A percentile compares a stretch with the other conserved stretches of the same genome.
Conservation (phyloP, 2,113 vertebrate genomes). For the Nothobranchius kuhntae region DNA sequence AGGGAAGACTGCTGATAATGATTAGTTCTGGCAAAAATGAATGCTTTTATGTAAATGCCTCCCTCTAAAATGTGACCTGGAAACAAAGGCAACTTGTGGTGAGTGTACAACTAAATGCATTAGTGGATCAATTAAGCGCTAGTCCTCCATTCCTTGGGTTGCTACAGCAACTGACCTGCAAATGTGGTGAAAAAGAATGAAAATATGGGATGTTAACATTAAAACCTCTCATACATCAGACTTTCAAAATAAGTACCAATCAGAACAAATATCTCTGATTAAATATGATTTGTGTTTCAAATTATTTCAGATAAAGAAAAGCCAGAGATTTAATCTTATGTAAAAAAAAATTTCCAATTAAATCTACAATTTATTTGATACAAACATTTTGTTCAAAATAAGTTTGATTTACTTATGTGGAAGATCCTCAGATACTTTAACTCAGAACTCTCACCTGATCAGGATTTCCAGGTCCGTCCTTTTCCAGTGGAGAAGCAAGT, state of each 20-base stretch:
- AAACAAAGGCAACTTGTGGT: conserved; percentile 95
- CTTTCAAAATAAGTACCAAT: conserved; percentile 33
- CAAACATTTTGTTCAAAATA: too few species aligned
- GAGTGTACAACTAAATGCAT: conserved; percentile 92
- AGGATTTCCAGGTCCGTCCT: too few species aligned
- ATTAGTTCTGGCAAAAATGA: conserved; percentile 88
- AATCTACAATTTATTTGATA: too few species aligned
- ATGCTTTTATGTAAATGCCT: conserved; percentile 96
- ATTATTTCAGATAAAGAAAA: too few species aligned
- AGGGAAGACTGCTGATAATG: conserved; percentile 92
- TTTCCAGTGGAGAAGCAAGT: too few species aligned
- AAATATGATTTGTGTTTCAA: too few species aligned
- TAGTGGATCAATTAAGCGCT: conserved; percentile 99
- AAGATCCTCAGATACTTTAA: too few species aligned
- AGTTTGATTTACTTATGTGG: too few species aligned
- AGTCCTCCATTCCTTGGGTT: conserved; percentile 85
- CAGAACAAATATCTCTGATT: conserved; percentile 25
- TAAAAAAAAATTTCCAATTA: too few species aligned
- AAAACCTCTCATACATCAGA: conserved; percentile 9
- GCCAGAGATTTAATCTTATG: too few species aligned
- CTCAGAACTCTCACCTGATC: too few species aligned
- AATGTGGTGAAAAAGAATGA: conserved; percentile 82
- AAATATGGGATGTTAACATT: conserved; percentile 75
- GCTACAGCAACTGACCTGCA: conserved; percentile 83
- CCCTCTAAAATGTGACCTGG: conserved; percentile 94